These are phyloP conservation scores for Montipora cactus DNA, from an alignment of 64 coral and sea anemone species.

Conservation along the genomic window DNA sequence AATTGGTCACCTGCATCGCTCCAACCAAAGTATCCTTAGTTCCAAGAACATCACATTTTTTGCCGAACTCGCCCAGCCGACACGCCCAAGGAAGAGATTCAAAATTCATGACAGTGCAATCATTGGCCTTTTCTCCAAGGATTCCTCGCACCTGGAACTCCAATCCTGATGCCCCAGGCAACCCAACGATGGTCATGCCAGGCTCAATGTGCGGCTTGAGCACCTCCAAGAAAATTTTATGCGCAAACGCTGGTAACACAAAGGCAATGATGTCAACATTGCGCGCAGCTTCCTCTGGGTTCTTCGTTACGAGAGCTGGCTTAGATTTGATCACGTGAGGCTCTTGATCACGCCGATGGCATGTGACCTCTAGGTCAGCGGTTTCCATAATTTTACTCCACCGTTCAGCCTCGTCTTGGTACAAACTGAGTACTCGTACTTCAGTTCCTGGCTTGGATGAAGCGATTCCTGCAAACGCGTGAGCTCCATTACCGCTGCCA, in stretches of 20 bases:
- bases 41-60: conserved; percentile 39
- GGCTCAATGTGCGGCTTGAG: conserved; percentile 61
- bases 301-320: conserved; percentile 66
- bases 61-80: conserved; percentile 35
- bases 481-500: conserved; percentile 71
- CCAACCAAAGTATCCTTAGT: conserved; percentile 39
- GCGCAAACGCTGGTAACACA: conserved; percentile 56
- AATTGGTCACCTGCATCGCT: conserved; percentile 5
- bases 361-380: conserved; percentile 22
- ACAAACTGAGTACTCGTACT: conserved; percentile 71
- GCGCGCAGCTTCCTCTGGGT: conserved; percentile 62
- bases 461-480: conserved; percentile 67
- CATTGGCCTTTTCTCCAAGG: conserved; percentile 59
- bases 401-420: conserved; percentile 61
- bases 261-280: conserved; percentile 55
- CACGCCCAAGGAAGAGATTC: conserved; percentile 83
- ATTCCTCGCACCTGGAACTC: conserved; percentile 73
- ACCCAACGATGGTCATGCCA: conserved; percentile 67
- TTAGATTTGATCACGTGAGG: conserved; percentile 43
- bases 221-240: conserved; percentile 64
- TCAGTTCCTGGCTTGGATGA: conserved; percentile 60
- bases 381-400: conserved; percentile 54
- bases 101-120: conserved; percentile 61
- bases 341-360: conserved; percentile 17
- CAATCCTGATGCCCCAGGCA: conserved; percentile 70